Evolutionary conservation across 2,113 vertebrate genomes (phyloP), one percentile per base, ranked within the genome.

Genomic region (Melanotaenia duboulayi): DNA sequence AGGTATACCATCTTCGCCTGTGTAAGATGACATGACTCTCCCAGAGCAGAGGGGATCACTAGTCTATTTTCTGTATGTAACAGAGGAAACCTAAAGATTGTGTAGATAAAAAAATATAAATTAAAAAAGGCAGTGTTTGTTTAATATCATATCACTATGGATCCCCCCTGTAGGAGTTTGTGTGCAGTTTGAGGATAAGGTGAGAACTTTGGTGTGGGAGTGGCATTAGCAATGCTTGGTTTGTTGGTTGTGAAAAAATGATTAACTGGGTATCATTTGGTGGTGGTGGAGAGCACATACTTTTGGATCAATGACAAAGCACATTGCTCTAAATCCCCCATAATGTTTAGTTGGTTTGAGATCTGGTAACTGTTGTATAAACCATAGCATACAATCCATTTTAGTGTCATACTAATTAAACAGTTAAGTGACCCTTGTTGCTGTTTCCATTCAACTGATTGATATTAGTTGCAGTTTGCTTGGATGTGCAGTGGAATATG

Each of bases 401-500:
- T 32, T 9, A 19, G 6, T 28, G 16, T 10, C 52, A 55, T 55
- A 50, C 12, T 37, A 11, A 11, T 56, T 17, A 56, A n/a, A 28
- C 7, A 6, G 7, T 32, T 56, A 9, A 19, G 4, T 73, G 37
- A 22, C 6, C 17, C 17, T 4, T 51, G n/a, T 13, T 35, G 7
- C 2, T 10, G 10, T 35, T 8, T 2, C 56, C 20, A 24, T 24
- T 61, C 8, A 11, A 39, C 11, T 62, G 2, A 28, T 40, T 22
- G 37, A 44, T 20, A 22, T 17, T 14, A 12, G 39, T 42, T 60
- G 4, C 35, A 37, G 17, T 87, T 78, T 65, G 17, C 23, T n/a
- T 51, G 16, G 40, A 39, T 50, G 25, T 10, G 71, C 55, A 50
- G 22, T 23, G 44, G 4, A 62, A 65, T 11, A 72, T 48, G 17